phyloP scores from a whole-genome alignment of 1,140 invertebrate genomes.

The Lithobius niger region DNA sequence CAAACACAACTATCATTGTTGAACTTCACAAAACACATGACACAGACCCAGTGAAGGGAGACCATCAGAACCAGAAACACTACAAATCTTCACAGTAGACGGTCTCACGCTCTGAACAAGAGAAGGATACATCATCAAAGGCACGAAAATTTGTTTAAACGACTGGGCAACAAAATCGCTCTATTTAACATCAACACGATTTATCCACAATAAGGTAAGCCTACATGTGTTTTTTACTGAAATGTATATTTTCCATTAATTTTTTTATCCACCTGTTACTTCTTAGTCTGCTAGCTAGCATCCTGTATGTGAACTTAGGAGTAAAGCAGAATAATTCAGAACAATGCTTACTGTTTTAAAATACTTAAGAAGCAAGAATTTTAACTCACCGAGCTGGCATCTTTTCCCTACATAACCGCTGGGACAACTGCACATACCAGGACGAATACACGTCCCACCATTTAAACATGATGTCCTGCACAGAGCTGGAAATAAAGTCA shows the following conservation, averaged over 20 bases:
- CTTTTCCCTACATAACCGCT: neutral
- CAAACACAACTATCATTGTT: neutral
- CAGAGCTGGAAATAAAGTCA: neutral
- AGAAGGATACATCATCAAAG: neutral
- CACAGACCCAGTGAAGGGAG: too few relatives aligned
- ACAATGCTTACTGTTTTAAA: neutral
- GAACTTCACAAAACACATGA: neutral
- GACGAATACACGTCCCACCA: neutral
- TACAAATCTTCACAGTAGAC: neutral
- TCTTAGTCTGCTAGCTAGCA: too few relatives aligned
- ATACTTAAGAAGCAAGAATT: neutral
- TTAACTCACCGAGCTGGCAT: neutral
- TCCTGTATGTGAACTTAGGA: neutral
- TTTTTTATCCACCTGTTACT: neutral
- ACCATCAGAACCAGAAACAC: too few relatives aligned
- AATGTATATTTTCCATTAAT: neutral
- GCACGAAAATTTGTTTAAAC: neutral
- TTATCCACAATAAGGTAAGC: neutral
- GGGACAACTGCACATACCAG: neutral
- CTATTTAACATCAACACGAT: neutral
- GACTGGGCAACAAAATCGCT: neutral
- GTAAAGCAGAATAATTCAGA: neutral
- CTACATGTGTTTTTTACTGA: neutral
- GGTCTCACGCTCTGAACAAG: neutral
- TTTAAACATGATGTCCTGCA: neutral